Base-by-base conservation (phyloP, 2,797 vertebrate species). In the Cichlasoma orientale region DNA sequence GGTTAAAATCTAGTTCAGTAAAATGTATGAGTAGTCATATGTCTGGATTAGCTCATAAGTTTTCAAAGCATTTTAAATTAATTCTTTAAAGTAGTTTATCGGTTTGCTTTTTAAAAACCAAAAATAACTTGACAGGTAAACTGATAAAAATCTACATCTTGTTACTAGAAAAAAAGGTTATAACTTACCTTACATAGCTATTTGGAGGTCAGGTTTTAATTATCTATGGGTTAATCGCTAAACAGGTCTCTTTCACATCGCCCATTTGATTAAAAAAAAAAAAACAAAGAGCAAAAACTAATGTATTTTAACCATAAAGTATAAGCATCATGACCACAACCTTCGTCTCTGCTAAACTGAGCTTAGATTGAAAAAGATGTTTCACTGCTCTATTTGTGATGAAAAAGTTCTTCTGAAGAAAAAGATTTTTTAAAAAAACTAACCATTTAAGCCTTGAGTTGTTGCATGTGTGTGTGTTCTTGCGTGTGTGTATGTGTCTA, bases 401-500 rank as follows among this genome's bases (percentile, higher is more conserved):
- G 75, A 83, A 88, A 77, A 77, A 71, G 27, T 33, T 83, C 4
- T 75, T 73, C 78, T 68, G 55, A 75, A 54, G 69, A 57, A 50
- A 74, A 59, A 58, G 41, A 80, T 79, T 3, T 9, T 79, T 3
- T 9, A 36, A 33, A 33, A 8, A 9, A 76, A 81, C 47, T 84
- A 84, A 58, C 72, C 31, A 29, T 80, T 79, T 56, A 82, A 84
- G 77, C 56, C 16, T 44, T 58, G 38, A 66, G 29, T 13, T 11
- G 38, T 54, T 77, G 72, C 55, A 13, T 70, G 54, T 72, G 38
- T 72, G 44, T 69, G 50, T 71, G 41, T 61, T 10, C 9, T 36
- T 11, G 70, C 63, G 61, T 72, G 59, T 57, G 77, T 33, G 81
- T 63, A 75, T 76, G 54, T 68, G 58, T 94, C 94, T 94, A 93